These are phyloP conservation scores for Spinus pinus DNA, from an alignment of 2,797 vertebrate species.

Conservation along the genomic window DNA sequence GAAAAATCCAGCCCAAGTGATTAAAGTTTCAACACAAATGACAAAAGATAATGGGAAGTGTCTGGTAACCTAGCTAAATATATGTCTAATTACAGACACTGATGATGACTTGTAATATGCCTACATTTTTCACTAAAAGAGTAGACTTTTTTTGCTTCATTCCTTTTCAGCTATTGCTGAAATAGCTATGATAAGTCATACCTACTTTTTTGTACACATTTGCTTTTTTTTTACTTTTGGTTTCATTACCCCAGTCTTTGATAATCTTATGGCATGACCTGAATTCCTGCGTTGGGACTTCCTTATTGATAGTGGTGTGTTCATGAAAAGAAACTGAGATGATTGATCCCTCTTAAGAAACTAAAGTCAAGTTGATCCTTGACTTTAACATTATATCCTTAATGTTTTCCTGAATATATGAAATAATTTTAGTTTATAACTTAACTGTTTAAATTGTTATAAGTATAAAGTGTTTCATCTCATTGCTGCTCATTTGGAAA, in stretches of 20 bases:
- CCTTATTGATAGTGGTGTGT: neutral
- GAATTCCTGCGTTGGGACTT: neutral
- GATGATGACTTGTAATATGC: neutral
- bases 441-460: neutral
- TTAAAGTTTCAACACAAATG: conserved; percentile 31
- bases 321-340: neutral
- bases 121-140: neutral
- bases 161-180: neutral
- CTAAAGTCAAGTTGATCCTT: neutral
- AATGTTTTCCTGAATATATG: neutral
- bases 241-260: neutral
- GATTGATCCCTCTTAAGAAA: neutral
- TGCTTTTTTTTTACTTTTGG: neutral
- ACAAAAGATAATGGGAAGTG: conserved; percentile 8
- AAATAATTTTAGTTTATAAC: neutral
- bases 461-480: neutral
- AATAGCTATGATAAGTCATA: too few relatives aligned
- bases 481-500: neutral
- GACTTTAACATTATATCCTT: neutral
- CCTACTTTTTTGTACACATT: neutral
- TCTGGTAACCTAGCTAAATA: conserved; percentile 19
- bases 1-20: neutral
- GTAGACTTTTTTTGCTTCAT: neutral
- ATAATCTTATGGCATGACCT: neutral
- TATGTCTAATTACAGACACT: neutral